Base-by-base conservation (phyloP, 1,140 invertebrate species). In the Zaprionus inermis region DNA sequence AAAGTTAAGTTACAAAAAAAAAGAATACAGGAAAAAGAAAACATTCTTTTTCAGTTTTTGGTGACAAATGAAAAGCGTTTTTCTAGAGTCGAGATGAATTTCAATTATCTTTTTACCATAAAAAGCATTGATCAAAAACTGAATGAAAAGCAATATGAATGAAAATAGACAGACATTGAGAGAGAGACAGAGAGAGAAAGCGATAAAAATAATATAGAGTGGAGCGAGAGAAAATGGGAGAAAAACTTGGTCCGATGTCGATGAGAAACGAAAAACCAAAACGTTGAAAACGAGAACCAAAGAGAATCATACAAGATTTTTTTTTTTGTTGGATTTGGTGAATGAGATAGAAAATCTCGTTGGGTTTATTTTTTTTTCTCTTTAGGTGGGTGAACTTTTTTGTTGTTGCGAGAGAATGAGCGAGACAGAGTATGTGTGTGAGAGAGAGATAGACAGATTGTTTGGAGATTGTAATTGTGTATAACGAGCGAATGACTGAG, bases 41-140 rank as follows among this genome's bases (percentile, higher is more conserved):
- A 63, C 11, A 56, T 52, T 44, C 51, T 44, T 41, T 56, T 54
- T 65, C 14, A n/a, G n/a, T n/a, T n/a, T n/a, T n/a, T 22, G 22
- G 70, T 74, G 77, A 79, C 3, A 67, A 73, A 9, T 36, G 32
- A 72, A 41, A 57, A 67, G 11, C 18, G n/a, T 75, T 67, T 22
- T 67, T 22, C 51, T 32, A 63, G 71, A 61, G 60, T n/a, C 61
- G 20, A 58, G 65, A 85, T 85, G 83, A 88, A 72, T 72, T 83
- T 56, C 63, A 41, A 22, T 24, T 76, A 2, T 81, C 68, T 55
- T 75, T 55, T 81, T 81, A 72, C 67, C 69, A 71, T 88, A 85
- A 85, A 85, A 85, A 85, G 81, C 81, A 70, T 88, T 88, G 79
- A 86, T 89, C 44, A 59, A 88, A 82, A 88, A 82, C 56, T 24